Evolutionary conservation across 2,797 vertebrate species (phyloP).

Genomic region (Anabacerthia variegaticeps): DNA sequence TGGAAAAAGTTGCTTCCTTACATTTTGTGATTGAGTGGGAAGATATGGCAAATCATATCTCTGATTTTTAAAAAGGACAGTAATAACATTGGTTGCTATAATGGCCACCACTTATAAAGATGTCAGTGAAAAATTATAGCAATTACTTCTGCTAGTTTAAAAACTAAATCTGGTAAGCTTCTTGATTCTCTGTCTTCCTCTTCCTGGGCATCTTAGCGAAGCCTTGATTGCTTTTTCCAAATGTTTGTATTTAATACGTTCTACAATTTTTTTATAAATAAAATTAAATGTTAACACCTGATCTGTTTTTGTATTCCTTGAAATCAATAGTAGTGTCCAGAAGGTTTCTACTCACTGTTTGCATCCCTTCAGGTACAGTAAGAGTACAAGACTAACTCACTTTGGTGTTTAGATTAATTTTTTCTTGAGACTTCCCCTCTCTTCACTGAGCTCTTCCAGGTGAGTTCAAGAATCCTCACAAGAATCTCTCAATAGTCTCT

Average conservation of each 20-base stretch:
- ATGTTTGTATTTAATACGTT: conserved; percentile 66
- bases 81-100: conserved; percentile 20
- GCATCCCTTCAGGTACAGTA: not conserved
- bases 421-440: not conserved
- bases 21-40: conserved; percentile 20
- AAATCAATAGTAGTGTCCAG: not conserved
- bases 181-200: conserved; percentile 55
- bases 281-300: conserved; percentile 57
- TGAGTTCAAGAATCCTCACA: not conserved
- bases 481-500: not conserved
- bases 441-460: not conserved
- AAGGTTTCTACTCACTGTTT: not conserved
- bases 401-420: not conserved
- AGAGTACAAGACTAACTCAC: not conserved
- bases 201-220: conserved; percentile 45
- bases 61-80: conserved; percentile 37
- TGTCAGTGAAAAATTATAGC: conserved; percentile 36
- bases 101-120: not conserved
- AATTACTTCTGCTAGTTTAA: conserved; percentile 27
- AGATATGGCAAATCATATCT: conserved; percentile 31
- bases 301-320: not conserved
- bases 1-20: conserved; percentile 47
- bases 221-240: conserved; percentile 47
- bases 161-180: conserved; percentile 44
- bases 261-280: conserved; percentile 66